A percentile compares a stretch with the other conserved stretches of the same genome.
phyloP scores from a whole-genome alignment of 2,113 vertebrate genomes.

The Loxodonta africana region DNA sequence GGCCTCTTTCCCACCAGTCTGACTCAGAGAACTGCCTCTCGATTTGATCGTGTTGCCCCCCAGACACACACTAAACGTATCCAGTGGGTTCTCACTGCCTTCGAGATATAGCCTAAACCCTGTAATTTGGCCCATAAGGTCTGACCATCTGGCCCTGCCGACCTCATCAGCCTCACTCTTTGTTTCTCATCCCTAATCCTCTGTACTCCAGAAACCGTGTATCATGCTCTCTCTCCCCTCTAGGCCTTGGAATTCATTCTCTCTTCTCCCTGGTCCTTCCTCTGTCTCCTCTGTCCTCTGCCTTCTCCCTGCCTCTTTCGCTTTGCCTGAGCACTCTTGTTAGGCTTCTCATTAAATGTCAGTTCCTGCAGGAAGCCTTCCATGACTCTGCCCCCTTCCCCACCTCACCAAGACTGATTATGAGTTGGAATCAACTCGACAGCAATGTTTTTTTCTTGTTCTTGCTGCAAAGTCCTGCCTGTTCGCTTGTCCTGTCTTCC shows the following conservation, averaged over 20 bases:
- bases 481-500: not conserved
- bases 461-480: not conserved
- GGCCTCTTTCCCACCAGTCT: not conserved
- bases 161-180: too few species aligned
- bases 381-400: not conserved
- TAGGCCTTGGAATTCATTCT: not conserved
- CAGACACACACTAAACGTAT: not conserved
- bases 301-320: not conserved
- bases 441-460: too few species aligned
- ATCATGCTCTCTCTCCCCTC: rapidly evolving
- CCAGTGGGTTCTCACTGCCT: not conserved
- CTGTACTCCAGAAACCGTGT: not conserved
- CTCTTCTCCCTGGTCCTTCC: not conserved
- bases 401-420: not conserved
- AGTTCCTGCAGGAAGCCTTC: not conserved
- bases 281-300: not conserved
- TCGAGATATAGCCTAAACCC: not conserved
- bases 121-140: not conserved
- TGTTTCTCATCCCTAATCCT: not conserved
- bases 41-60: not conserved
- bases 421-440: too few species aligned
- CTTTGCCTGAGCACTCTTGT: not conserved
- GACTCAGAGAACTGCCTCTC: not conserved
- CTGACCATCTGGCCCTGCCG: not conserved
- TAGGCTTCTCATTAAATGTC: not conserved